Evolutionary conservation across 2,888 invertebrate genomes (phyloP).

Genomic region (Andrena marginata): DNA sequence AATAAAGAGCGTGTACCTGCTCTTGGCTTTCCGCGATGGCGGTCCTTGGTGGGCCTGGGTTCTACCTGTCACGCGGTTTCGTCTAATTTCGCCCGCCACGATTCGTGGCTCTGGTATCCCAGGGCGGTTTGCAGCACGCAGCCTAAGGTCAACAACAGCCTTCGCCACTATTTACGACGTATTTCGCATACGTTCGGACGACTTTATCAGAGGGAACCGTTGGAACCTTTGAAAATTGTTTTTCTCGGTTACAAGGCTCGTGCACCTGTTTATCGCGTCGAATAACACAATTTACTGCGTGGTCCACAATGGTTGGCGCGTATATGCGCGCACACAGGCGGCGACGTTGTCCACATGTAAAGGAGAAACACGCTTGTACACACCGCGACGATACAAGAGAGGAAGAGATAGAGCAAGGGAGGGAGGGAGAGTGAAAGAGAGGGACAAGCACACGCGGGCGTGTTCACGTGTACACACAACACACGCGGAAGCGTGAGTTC

Average conservation of each 20-base stretch:
- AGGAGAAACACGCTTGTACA: slow-evolving; percentile 55
- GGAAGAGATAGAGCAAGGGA: too few relatives aligned
- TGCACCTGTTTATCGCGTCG: slow-evolving; percentile 72
- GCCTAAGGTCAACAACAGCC: slow-evolving; percentile 39
- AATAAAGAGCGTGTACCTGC: slow-evolving; percentile 24
- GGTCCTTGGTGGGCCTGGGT: slow-evolving; percentile 50
- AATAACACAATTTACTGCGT: slow-evolving; percentile 74
- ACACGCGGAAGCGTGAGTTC: slow-evolving; percentile 52
- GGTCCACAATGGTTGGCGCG: slow-evolving; percentile 69
- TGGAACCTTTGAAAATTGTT: slow-evolving; percentile 33
- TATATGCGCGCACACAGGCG: slow-evolving; percentile 55
- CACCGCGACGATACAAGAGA: slow-evolving; percentile 37
- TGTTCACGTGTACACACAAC: slow-evolving; percentile 11
- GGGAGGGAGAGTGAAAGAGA: too few relatives aligned
- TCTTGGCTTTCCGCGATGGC: slow-evolving; percentile 25
- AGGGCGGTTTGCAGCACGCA: slow-evolving; percentile 26
- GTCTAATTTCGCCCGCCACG: slow-evolving; percentile 65
- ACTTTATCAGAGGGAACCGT: slow-evolving; percentile 5
- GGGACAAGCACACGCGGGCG: slow-evolving; percentile 11
- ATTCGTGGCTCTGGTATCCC: slow-evolving; percentile 41
- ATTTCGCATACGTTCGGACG: slow-evolving; percentile 20
- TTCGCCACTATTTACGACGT: slow-evolving; percentile 54
- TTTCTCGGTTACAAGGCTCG: slow-evolving; percentile 23
- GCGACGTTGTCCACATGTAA: slow-evolving; percentile 17
- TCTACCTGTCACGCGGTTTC: slow-evolving; percentile 74